phyloP scores from a whole-genome alignment of 2,888 invertebrate species.

The Phaedon cochleariae region DNA sequence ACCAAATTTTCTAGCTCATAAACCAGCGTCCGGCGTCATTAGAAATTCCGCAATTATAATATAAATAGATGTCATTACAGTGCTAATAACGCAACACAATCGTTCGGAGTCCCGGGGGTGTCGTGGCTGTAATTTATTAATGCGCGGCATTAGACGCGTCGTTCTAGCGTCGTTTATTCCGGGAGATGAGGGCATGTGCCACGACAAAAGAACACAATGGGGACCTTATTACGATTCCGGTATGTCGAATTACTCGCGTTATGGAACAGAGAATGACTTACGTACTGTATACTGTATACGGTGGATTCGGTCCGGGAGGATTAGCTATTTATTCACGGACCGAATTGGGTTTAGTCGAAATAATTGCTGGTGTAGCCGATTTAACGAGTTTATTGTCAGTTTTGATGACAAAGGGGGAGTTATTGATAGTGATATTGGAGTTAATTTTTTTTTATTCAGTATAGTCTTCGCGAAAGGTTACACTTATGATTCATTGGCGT shows the following conservation, averaged over 20 bases:
- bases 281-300: neutral
- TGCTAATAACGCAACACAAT: slow-evolving; percentile 63
- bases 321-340: slow-evolving; percentile 41
- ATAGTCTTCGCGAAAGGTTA: too few relatives aligned
- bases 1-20: slow-evolving; percentile 59
- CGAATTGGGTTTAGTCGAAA: neutral
- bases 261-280: slow-evolving; percentile 27
- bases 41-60: slow-evolving; percentile 64
- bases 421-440: neutral
- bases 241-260: slow-evolving; percentile 48
- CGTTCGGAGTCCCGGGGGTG: slow-evolving; percentile 61
- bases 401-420: neutral
- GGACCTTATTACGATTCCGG: slow-evolving; percentile 49
- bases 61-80: slow-evolving; percentile 64
- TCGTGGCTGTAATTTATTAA: slow-evolving; percentile 63
- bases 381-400: neutral
- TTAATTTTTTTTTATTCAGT: too few relatives aligned
- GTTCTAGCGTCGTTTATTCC: slow-evolving; percentile 57
- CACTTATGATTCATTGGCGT: too few relatives aligned
- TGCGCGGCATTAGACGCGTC: slow-evolving; percentile 59
- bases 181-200: slow-evolving; percentile 44
- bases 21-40: slow-evolving; percentile 54
- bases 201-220: slow-evolving; percentile 55
- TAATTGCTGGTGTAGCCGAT: neutral
- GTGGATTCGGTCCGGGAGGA: slow-evolving; percentile 41